Evolutionary conservation across 1,140 invertebrate genomes (phyloP), one percentile per base, ranked within the genome.

Genomic region (Leptinotarsa defecta): DNA sequence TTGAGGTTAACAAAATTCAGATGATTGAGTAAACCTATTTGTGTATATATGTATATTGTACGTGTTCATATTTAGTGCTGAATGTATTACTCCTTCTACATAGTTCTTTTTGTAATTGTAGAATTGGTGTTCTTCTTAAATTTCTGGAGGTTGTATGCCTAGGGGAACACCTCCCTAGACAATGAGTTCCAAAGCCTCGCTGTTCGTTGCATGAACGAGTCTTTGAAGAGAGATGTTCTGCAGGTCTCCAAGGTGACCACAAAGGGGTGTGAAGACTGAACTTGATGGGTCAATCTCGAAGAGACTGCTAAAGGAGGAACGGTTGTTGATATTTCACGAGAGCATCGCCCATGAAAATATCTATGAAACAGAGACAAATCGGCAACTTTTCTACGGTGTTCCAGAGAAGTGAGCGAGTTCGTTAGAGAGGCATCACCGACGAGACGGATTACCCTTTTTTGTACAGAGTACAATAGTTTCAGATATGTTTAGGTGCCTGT

Each of bases 61-160:
- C 27, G 27, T 34, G 27, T 34, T 34, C 27, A 34, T 34, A 34
- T 34, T 34, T 1, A 34, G 27, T 34, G 27, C 27, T 34, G 27
- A 34, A 34, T 34, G 27, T 34, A 34, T 34, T 34, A 34, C 27
- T 34, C 6, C 5, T 34, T 34, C 27, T 34, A 34, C 6, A 34
- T 34, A 34, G 27, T 34, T 34, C 5, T 34, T 34, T 34, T 34
- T 34, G 27, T 34, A 34, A 34, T 34, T 34, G 27, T 34, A 34
- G 52, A 57, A n/a, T 57, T 57, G 13, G 52, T 17, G 52, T 57
- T 57, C 52, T 57, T 17, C 52, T 57, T 57, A 57, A 57, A 57
- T 57, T 57, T 57, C 52, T 57, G 52, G 52, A 57, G 52, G 52
- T 57, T 57, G 52, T 57, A 57, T 57, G 52, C 15, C 52, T 57